These are phyloP conservation scores for Tenualosa thibaudeaui DNA, from an alignment of 2,797 vertebrate species.

Conservation along the genomic window DNA sequence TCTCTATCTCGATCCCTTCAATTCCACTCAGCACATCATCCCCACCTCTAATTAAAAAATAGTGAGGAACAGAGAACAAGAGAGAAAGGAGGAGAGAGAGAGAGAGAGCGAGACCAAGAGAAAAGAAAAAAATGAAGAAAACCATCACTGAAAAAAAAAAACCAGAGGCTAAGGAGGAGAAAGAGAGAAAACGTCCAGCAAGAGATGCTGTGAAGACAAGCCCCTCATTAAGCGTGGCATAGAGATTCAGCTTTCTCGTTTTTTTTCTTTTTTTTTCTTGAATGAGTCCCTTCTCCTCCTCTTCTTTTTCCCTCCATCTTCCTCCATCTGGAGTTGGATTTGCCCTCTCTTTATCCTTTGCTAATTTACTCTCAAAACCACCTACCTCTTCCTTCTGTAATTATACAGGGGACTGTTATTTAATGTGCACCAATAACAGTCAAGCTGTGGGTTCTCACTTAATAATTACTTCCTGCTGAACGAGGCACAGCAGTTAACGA, in stretches of 20 bases:
- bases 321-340: constrained; percentile 43
- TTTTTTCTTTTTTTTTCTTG: constrained; percentile 29
- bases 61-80: neutral
- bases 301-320: constrained; percentile 30
- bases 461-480: constrained; percentile 85
- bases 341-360: constrained; percentile 45
- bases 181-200: neutral
- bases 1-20: neutral
- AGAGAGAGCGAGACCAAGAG: neutral
- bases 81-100: neutral
- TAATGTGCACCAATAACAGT: constrained; percentile 84
- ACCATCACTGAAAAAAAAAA: neutral
- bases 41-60: constrained; percentile 22
- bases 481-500: constrained; percentile 75
- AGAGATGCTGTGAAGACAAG: constrained; percentile 10
- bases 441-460: constrained; percentile 83
- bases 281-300: constrained; percentile 19
- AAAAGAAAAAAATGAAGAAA: neutral
- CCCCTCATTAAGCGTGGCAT: neutral
- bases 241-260: neutral
- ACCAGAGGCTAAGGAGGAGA: neutral
- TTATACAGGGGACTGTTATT: constrained; percentile 84
- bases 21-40: constrained; percentile 22
- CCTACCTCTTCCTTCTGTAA: constrained; percentile 81
- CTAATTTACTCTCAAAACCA: constrained; percentile 79